Evolutionary conservation across 2,888 invertebrate genomes (phyloP), one percentile per base, ranked within the genome.

Genomic region (Acrobasis repandana): DNA sequence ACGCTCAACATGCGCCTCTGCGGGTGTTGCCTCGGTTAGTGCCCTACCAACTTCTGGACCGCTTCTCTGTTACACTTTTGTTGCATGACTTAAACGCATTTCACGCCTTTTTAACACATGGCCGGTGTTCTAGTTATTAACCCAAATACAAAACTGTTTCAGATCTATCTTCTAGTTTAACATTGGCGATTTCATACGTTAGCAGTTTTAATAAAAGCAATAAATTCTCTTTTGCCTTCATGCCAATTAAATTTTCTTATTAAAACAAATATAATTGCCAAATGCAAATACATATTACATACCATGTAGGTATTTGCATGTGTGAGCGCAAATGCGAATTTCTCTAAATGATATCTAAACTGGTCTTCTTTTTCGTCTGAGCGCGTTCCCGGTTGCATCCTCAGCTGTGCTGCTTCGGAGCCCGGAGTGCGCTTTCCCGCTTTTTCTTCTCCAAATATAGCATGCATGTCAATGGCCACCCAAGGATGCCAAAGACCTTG

Each of bases 11-110:
- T 92, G 92, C 92, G 91, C 79, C 86, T 91, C 73, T 92, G 92
- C 82, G 86, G 88, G 79, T 91, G 92, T 80, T 92, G 92, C 80
- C 82, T 90, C 69, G 91, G 91, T 91, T 82, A 83, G 89, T 88
- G 74, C 57, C 56, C 66, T 52, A 43, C 47, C 43, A 61, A 16
- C 58, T 69, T 65, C 61, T 65, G 54, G 61, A 58, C 66, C 61
- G 54, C 61, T 66, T 63, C 38, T 65, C 61, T 50, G 49, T 68
- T 52, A 65, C 60, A 56, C 60, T 67, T 71, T 62, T 66, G 67
- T 65, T 68, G 67, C 61, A 64, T 58, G 56, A 62, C 54, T 58
- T 61, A 34, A 66, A 46, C 47, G 38, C 56, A 58, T 64, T 67
- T 58, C 63, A 64, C 57, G 61, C 63, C 65, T 65, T 67, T 67